These are phyloP conservation scores for Margaritifera margaritifera DNA, from an alignment of 2,888 invertebrate genomes.

Conservation along the genomic window DNA sequence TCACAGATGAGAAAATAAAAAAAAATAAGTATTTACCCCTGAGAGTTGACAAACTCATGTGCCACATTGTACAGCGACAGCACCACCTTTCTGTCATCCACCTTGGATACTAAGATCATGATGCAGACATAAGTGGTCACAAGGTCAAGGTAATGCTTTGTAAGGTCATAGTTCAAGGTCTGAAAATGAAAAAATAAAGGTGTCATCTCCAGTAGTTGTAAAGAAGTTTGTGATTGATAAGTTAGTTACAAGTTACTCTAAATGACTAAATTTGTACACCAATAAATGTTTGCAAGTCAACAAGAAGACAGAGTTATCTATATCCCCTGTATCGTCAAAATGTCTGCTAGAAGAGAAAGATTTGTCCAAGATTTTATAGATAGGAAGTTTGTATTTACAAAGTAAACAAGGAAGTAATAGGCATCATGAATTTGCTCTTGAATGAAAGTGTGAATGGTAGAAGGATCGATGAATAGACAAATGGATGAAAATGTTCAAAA, in stretches of 20 bases:
- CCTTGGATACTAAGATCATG: constrained; percentile 97
- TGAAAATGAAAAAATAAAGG: constrained; percentile 56
- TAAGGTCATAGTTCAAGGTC: constrained; percentile 95
- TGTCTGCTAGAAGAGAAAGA: neutral
- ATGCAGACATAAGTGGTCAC: constrained; percentile 94
- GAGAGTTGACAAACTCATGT: constrained; percentile 93
- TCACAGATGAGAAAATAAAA: too few relatives aligned
- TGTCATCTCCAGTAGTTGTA: neutral
- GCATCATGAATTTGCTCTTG: neutral
- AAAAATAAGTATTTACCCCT: constrained; percentile 60
- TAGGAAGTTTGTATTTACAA: too few relatives aligned
- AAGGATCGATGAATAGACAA: neutral
- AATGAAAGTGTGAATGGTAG: neutral
- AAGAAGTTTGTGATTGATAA: neutral
- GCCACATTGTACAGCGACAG: constrained; percentile 97
- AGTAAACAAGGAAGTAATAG: too few relatives aligned
- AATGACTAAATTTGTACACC: too few relatives aligned
- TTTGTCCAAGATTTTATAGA: too few relatives aligned
- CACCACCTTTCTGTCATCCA: constrained; percentile 98
- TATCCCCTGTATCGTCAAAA: too few relatives aligned
- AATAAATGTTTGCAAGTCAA: too few relatives aligned
- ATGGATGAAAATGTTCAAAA: too few relatives aligned
- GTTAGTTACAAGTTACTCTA: neutral
- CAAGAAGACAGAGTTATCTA: neutral
- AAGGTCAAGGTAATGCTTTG: constrained; percentile 94